Conservation (phyloP, 2,113 vertebrate genomes). For the Clarias macrocephalus region DNA sequence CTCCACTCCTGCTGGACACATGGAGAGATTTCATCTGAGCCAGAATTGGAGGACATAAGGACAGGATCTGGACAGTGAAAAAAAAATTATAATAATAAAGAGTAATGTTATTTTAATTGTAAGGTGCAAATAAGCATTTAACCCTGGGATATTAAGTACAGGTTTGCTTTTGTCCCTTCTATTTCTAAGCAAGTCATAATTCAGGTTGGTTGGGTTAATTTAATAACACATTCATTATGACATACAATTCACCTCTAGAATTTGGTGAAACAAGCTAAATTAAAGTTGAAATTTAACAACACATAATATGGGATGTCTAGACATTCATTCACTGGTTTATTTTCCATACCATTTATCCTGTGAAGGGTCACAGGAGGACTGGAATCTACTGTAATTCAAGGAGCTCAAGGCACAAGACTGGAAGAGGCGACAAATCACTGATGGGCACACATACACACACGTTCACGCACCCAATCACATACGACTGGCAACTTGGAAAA, state of each 20-base stretch:
- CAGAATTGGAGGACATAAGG: background rate
- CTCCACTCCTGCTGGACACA: slow-evolving; percentile 40
- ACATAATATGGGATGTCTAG: background rate
- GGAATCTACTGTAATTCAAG: no score
- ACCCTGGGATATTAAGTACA: background rate
- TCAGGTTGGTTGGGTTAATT: background rate
- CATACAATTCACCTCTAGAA: no score
- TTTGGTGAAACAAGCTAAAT: background rate
- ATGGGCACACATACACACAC: no score
- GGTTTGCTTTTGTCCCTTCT: background rate
- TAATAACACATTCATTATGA: background rate
- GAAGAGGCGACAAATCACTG: no score
- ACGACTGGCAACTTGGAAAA: no score
- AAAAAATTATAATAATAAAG: background rate
- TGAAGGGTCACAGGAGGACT: no score
- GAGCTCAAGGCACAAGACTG: no score
- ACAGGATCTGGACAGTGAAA: background rate
- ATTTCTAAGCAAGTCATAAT: background rate
- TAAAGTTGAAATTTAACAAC: background rate
- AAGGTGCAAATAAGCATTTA: background rate
- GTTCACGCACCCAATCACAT: no score
- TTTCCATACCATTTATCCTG: no score
- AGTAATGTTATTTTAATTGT: background rate
- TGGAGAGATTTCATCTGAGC: slow-evolving; percentile 26
- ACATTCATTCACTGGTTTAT: no score